Conservation (phyloP, 2,888 invertebrate genomes). For the Dromius quadrimaculatus region DNA sequence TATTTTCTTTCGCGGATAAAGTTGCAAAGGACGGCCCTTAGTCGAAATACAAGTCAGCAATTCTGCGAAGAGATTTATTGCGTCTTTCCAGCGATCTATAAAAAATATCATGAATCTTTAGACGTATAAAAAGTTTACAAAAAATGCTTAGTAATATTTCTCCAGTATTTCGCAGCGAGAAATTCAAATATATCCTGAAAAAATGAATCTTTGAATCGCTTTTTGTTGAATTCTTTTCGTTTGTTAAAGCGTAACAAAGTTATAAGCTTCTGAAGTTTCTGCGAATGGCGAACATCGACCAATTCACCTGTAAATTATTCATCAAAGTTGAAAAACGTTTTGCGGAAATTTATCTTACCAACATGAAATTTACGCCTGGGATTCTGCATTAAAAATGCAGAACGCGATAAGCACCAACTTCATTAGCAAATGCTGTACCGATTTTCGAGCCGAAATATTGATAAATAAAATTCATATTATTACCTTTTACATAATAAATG, state of each 20-base stretch:
- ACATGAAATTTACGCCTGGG: conserved; percentile 29
- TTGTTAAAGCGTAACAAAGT: conserved; percentile 22
- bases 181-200: conserved; percentile 29
- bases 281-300: not conserved
- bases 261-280: conserved; percentile 37
- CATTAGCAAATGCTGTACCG: too few species aligned
- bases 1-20: too few species aligned
- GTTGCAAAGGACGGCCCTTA: too few species aligned
- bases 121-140: conserved; percentile 22
- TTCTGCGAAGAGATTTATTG: conserved; percentile 40
- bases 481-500: too few species aligned
- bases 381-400: conserved; percentile 11
- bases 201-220: conserved; percentile 40
- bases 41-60: too few species aligned
- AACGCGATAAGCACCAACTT: not conserved
- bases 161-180: not conserved
- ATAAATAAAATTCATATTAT: too few species aligned
- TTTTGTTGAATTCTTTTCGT: conserved; percentile 34
- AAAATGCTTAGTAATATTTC: conserved; percentile 29
- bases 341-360: conserved; percentile 42
- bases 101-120: conserved; percentile 38
- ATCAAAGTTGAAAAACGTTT: conserved; percentile 42
- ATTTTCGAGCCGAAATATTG: too few species aligned
- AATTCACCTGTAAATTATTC: conserved; percentile 37
- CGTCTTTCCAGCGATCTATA: conserved; percentile 4